Evolutionary conservation across 2,888 invertebrate genomes (phyloP).

Genomic region (Entomobrya multifasciata): DNA sequence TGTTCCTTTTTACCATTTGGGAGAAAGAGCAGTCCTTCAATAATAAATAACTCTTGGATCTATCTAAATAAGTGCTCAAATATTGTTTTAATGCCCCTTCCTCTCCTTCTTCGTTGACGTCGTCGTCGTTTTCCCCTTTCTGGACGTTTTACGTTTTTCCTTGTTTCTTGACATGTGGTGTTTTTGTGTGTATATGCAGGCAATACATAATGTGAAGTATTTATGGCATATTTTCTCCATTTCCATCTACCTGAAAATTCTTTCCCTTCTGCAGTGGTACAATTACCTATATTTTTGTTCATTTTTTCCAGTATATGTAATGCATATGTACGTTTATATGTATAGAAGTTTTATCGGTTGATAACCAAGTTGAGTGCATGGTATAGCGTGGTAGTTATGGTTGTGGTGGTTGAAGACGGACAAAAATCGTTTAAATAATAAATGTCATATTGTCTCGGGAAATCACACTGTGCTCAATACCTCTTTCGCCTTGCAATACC

Average conservation of each 20-base stretch:
- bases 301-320: neutral
- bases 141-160: neutral
- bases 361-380: neutral
- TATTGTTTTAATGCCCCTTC: constrained; percentile 7
- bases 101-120: neutral
- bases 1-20: constrained; percentile 1
- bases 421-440: constrained; percentile 61
- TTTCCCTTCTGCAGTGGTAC: neutral
- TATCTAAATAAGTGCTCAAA: constrained; percentile 3
- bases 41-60: constrained; percentile 36
- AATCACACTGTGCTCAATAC: constrained; percentile 48
- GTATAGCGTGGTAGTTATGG: constrained; percentile 32
- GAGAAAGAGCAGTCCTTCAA: constrained; percentile 29
- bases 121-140: neutral
- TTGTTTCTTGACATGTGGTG: neutral
- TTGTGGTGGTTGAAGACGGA: constrained; percentile 39
- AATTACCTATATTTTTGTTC: too few relatives aligned
- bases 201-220: constrained; percentile 3
- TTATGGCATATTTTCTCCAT: neutral
- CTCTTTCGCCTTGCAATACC: too few relatives aligned
- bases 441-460: constrained; percentile 64
- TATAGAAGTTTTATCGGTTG: neutral
- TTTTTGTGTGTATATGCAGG: neutral
- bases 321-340: neutral
- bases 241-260: neutral